phyloP scores from a whole-genome alignment of 2,797 vertebrate species.

The Pseudochaenichthys georgianus region DNA sequence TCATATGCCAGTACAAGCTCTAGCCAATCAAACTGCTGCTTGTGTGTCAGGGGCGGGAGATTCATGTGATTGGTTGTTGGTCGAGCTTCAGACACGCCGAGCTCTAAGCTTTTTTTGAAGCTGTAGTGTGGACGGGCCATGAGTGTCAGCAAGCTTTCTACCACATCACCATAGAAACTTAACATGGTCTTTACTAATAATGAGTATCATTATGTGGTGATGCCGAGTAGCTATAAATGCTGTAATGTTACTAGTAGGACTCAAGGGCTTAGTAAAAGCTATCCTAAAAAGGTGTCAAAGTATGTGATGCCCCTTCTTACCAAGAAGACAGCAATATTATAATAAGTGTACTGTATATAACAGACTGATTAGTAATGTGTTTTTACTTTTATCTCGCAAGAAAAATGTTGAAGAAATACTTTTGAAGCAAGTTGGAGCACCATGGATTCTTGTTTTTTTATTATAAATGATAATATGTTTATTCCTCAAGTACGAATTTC shows the following conservation, averaged over 20 bases:
- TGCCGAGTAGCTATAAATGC: neutral
- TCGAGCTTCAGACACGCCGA: too few species aligned
- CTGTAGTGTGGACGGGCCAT: too few species aligned
- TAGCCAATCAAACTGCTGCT: too few species aligned
- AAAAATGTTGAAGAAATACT: constrained; percentile 31
- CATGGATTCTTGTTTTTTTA: constrained; percentile 51
- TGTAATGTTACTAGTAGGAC: constrained; percentile 1
- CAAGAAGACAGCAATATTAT: too few species aligned
- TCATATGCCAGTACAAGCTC: too few species aligned
- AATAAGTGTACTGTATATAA: too few species aligned
- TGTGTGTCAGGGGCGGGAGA: too few species aligned
- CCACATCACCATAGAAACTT: neutral
- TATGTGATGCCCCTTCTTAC: neutral
- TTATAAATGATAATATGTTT: constrained; percentile 59
- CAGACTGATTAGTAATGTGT: too few species aligned
- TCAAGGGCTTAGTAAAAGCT: neutral
- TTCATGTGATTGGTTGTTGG: too few species aligned
- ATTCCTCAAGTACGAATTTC: constrained; percentile 55
- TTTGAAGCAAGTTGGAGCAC: constrained; percentile 15
- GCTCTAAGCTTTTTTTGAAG: too few species aligned
- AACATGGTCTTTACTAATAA: constrained; percentile 1
- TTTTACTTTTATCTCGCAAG: constrained; percentile 21
- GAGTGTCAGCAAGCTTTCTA: neutral
- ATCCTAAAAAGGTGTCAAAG: neutral
- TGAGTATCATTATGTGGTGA: constrained; percentile 2